phyloP scores from a whole-genome alignment of 2,797 vertebrate genomes.

The Cossypha polioptera region DNA sequence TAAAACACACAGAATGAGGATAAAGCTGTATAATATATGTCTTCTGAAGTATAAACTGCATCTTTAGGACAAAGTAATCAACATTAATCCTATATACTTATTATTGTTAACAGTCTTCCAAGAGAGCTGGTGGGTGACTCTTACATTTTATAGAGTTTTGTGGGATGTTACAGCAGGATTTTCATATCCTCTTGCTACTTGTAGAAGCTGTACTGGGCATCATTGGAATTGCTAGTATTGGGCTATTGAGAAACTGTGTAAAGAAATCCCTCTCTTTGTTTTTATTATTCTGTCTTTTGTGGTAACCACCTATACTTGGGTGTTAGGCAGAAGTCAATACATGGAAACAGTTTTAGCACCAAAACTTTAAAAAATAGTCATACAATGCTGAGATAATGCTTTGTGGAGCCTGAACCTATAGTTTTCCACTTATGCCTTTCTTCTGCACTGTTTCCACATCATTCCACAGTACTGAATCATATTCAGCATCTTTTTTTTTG shows the following conservation, averaged over 20 bases:
- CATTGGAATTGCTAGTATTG: rapidly evolving
- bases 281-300: neutral
- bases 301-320: neutral
- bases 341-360: neutral
- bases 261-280: neutral
- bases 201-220: neutral
- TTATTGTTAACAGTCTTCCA: neutral
- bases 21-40: neutral
- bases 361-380: neutral
- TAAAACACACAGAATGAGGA: neutral
- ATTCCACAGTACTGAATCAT: no score
- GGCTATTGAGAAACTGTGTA: neutral
- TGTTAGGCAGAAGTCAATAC: neutral
- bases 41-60: neutral
- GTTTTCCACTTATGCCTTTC: neutral
- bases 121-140: neutral
- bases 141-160: neutral
- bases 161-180: neutral
- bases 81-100: neutral
- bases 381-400: neutral
- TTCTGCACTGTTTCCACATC: neutral
- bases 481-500: no score
- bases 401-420: neutral
- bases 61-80: neutral
- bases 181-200: neutral